A percentile compares a stretch with the other conserved stretches of the same genome.
These are phyloP conservation scores for Hypercompe scribonia DNA, from an alignment of 2,888 invertebrate genomes.

Conservation along the genomic window DNA sequence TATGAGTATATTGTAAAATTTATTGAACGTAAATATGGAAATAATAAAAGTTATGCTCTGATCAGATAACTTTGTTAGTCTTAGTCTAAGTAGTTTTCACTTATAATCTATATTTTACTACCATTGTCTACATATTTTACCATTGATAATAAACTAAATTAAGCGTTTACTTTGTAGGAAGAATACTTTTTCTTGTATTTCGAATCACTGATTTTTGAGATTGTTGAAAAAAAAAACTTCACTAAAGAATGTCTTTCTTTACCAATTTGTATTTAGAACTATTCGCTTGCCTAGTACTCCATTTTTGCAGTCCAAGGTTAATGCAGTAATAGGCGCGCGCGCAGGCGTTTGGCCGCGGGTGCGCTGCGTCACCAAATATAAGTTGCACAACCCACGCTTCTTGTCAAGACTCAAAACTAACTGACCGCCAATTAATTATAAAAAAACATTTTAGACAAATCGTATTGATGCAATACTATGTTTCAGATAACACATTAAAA, in stretches of 20 bases:
- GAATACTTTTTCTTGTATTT: no score
- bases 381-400: conserved; percentile 68
- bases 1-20: background rate
- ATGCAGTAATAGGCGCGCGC: conserved; percentile 62
- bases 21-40: background rate
- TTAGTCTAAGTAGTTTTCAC: no score
- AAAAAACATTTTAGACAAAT: conserved; percentile 55
- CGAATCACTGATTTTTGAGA: background rate
- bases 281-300: conserved; percentile 34
- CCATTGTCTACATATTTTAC: no score
- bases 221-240: background rate
- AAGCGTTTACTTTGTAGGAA: no score
- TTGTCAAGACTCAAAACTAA: conserved; percentile 58
- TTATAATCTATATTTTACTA: background rate
- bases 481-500: conserved; percentile 43
- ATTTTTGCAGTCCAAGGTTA: conserved; percentile 69
- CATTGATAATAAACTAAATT: no score
- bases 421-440: conserved; percentile 67
- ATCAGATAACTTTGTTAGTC: no score
- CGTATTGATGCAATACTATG: conserved; percentile 51
- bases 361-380: conserved; percentile 54
- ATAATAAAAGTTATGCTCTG: background rate
- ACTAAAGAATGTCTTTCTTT: conserved; percentile 18
- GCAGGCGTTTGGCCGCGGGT: conserved; percentile 60
- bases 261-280: conserved; percentile 38